Evolutionary conservation across 2,113 vertebrate species (phyloP).

Genomic region (Perccottus glenii): DNA sequence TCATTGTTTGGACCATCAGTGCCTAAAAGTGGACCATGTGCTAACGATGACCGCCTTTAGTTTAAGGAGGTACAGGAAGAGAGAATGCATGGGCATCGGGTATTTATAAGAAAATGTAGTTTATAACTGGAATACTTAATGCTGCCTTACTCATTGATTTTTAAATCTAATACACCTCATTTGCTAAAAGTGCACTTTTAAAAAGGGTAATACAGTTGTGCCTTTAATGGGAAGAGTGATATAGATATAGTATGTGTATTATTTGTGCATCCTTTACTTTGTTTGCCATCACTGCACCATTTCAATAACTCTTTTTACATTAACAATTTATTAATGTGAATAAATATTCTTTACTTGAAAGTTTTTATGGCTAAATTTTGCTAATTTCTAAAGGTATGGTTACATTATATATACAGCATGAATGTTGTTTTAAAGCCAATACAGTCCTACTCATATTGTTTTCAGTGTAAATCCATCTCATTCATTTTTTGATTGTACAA

Average conservation of each 20-base stretch:
- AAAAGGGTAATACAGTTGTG: constrained; percentile 29
- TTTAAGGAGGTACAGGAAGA: no score
- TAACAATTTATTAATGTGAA: constrained; percentile 65
- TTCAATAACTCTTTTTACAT: constrained; percentile 53
- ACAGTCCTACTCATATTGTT: constrained; percentile 10
- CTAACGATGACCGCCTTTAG: no score
- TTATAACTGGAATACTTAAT: constrained; percentile 54
- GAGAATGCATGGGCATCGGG: constrained; percentile 11
- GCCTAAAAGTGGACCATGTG: constrained; percentile 13
- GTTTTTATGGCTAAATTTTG: constrained; percentile 41
- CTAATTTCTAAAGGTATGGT: constrained; percentile 16
- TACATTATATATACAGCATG: constrained; percentile 11
- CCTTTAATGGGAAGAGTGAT: constrained; percentile 41
- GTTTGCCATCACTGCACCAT: constrained; percentile 41
- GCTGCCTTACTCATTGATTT: constrained; percentile 64
- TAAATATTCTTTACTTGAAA: constrained; percentile 70
- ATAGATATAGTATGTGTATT: constrained; percentile 16
- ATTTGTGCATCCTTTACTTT: constrained; percentile 25
- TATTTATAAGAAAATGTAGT: constrained; percentile 29
- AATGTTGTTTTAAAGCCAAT: constrained; percentile 30
- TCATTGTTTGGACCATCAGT: constrained; percentile 1
- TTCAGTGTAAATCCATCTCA: constrained; percentile 33
- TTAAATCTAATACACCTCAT: constrained; percentile 34
- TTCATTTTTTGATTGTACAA: constrained; percentile 15
- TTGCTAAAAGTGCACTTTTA: constrained; percentile 60